Base-by-base conservation (phyloP, 2,888 invertebrate species). In the Acronicta leporina region DNA sequence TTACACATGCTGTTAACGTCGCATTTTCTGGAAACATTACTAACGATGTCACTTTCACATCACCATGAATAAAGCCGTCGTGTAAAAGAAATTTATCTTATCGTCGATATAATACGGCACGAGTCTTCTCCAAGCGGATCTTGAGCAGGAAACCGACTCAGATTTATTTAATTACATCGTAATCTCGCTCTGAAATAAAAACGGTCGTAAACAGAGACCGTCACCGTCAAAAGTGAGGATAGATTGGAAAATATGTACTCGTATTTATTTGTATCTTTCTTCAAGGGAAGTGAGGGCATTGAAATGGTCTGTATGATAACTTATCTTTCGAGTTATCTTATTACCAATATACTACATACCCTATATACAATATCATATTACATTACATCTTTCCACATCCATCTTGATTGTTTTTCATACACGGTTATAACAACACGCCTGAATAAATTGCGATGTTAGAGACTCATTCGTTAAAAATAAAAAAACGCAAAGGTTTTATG, bases 101-200 rank as follows among this genome's bases (percentile, higher is more conserved):
- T 55, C 60, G 44, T 49, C 53, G 27, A 16, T 43, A 47, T 51
- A 42, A 63, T 48, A 52, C 48, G 47, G 53, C 53, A 49, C 59
- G 52, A 49, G 60, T 45, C 68, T 61, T 57, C 47, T 56, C 53
- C 25, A 50, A 72, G 56, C 72, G 69, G 63, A 77, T 68, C 62
- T 61, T 63, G 41, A 54, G 71, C 77, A 77, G 79, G 81, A 82
- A 81, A 81, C 77, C 72, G 68, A 64, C 64, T 64, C 50, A 58
- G 68, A 81, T 82, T 79, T 73, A 79, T 82, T 85, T 84, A 83
- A 82, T 87, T 78, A 72, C 71, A 65, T 73, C 73, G 70, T 77
- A 76, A 80, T 73, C 67, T 73, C 60, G 52, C 63, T 63, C 63
- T 47, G 59, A 63, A 62, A 75, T 78, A 72, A 75, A 78, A 72